Evolutionary conservation across 2,113 vertebrate species (phyloP), one percentile per base, ranked within the genome.

Genomic region (Myocastor coypus): DNA sequence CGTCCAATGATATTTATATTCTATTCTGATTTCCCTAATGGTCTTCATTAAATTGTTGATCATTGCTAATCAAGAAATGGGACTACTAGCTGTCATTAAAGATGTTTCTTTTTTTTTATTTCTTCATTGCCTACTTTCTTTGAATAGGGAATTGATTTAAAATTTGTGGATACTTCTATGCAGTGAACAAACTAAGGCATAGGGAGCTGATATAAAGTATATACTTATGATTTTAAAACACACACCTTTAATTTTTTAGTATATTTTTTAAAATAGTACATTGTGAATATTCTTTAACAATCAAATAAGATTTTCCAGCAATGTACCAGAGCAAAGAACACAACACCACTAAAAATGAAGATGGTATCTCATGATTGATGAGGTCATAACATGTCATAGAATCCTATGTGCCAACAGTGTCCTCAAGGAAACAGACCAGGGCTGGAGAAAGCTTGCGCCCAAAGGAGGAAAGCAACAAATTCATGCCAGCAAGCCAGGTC

Each of bases 11-110:
- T 11, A 13, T 89, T 55, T 57, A 16, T 13, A 20, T 37, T 78
- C 40, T 42, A 1, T 87, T 94, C 73, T 32, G 19, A 55, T 88
- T 82, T 96, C n/a, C 30, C 34, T 9, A 14, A 28, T n/a, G 50
- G 40, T 80, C 55, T 66, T 78, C 50, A 83, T 87, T 75, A 92
- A 83, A 73, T 52, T 94, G 55, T 81, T 91, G n/a, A 87, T 77
- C 42, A 87, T 40, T 94, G 57, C 7, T 24, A 87, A 87, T 63
- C 59, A 89, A 80, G 50, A 57, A 77, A 52, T 32, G 14, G 14
- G 61, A 28, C 80, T 73, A 37, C 12, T 89, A 55, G 86, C 68
- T 73, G 14, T 46, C 81, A 89, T 80, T 57, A 71, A 95, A 95
- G 3, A 14, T 84, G 4, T 37, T 46, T 89, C 87, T 94, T 71